These are phyloP conservation scores for Chinchilla lanigera DNA, from an alignment of 2,113 vertebrate genomes.

Conservation along the genomic window DNA sequence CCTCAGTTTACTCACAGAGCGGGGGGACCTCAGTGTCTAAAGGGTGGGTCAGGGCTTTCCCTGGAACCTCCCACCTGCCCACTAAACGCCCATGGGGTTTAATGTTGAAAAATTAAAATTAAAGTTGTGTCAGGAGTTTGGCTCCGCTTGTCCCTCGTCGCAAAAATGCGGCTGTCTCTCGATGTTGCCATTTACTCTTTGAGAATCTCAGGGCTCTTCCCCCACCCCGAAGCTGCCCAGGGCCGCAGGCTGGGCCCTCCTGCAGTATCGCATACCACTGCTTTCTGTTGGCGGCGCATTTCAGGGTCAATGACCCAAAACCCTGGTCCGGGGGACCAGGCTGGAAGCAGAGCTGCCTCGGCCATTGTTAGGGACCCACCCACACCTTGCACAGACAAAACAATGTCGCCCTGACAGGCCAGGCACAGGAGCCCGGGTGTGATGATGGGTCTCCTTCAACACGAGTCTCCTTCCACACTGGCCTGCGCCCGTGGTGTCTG, in stretches of 20 bases:
- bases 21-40: fast-evolving
- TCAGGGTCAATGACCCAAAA: slow-evolving; percentile 84
- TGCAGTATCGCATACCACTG: slow-evolving; percentile 59
- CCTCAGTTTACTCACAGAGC: fast-evolving
- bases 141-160: not conserved
- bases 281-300: slow-evolving; percentile 78
- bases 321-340: slow-evolving; percentile 69
- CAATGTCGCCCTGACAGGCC: slow-evolving; percentile 85
- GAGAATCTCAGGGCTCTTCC: slow-evolving; percentile 60
- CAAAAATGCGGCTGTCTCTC: slow-evolving; percentile 20
- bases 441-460: slow-evolving; percentile 45
- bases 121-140: slow-evolving; percentile 21
- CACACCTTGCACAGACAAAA: slow-evolving; percentile 88
- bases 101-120: not conserved
- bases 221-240: not conserved
- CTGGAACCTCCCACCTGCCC: not conserved
- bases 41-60: too few species aligned
- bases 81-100: not conserved
- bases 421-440: slow-evolving; percentile 51
- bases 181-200: slow-evolving; percentile 10
- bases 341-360: slow-evolving; percentile 60
- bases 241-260: slow-evolving; percentile 10
- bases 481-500: slow-evolving; percentile 65
- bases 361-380: slow-evolving; percentile 83
- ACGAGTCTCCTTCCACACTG: slow-evolving; percentile 52